Conservation (phyloP, 2,113 vertebrate genomes). For the Ardeotis arabs region DNA sequence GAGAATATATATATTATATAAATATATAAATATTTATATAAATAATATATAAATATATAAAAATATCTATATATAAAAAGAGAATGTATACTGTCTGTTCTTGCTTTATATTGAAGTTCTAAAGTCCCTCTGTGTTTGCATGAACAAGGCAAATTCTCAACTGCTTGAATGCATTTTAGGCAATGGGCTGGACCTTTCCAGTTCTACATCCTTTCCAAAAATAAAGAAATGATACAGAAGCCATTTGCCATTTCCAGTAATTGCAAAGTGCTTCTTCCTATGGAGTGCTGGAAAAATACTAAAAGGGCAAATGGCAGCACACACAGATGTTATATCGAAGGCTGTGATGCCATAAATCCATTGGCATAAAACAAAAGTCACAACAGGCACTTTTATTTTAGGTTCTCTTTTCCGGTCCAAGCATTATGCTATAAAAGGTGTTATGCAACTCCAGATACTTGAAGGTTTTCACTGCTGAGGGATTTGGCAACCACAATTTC, state of each 20-base stretch:
- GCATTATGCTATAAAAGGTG: not conserved
- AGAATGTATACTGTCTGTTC: not conserved
- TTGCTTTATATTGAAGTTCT: not conserved
- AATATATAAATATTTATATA: no score
- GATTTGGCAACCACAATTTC: not conserved
- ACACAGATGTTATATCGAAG: not conserved
- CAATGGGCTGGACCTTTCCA: not conserved
- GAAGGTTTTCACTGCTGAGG: not conserved
- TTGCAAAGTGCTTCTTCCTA: constrained; percentile 51
- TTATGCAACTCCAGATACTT: not conserved
- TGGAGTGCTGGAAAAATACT: constrained; percentile 48
- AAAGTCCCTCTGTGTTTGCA: not conserved
- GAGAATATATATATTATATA: no score
- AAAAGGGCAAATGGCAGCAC: constrained; percentile 43
- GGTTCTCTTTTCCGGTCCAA: constrained; percentile 20
- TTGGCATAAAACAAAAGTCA: constrained; percentile 27
- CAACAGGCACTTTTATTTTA: constrained; percentile 18
- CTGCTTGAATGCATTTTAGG: not conserved
- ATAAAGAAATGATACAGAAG: constrained; percentile 23
- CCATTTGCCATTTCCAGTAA: constrained; percentile 59
- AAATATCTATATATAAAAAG: no score
- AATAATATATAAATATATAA: no score
- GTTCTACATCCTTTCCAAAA: constrained; percentile 34
- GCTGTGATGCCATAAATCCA: constrained; percentile 34
- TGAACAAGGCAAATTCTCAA: not conserved